Evolutionary conservation across 2,797 vertebrate genomes (phyloP).

Genomic region (Labroides dimidiatus): DNA sequence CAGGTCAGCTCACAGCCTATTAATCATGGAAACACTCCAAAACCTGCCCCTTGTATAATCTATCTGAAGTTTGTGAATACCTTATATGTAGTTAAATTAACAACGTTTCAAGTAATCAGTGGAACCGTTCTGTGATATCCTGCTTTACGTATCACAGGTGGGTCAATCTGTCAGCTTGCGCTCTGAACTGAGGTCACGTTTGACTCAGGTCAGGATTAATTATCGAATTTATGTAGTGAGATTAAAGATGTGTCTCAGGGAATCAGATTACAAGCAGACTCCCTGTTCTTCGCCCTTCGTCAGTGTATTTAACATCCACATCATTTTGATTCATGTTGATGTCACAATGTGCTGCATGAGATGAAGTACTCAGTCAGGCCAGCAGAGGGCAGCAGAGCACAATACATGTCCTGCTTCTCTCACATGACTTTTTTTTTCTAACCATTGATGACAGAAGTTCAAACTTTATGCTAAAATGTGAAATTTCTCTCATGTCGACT

Average conservation of each 20-base stretch:
- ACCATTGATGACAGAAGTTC: neutral
- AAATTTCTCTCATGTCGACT: neutral
- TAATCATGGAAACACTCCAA: constrained; percentile 65
- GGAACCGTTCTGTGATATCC: constrained; percentile 36
- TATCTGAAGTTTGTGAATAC: constrained; percentile 43
- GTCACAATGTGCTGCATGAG: constrained; percentile 2
- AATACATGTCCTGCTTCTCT: neutral
- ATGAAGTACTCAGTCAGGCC: constrained; percentile 28
- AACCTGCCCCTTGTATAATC: constrained; percentile 61
- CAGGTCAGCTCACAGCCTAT: constrained; percentile 65
- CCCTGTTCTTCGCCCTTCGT: constrained; percentile 37
- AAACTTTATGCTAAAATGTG: no score
- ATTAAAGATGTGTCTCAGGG: constrained; percentile 22
- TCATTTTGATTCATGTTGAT: constrained; percentile 25
- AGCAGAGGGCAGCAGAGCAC: constrained; percentile 64
- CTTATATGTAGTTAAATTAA: constrained; percentile 41
- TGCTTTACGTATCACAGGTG: constrained; percentile 42
- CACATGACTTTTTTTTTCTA: no score
- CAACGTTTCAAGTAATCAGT: constrained; percentile 50
- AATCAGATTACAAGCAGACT: constrained; percentile 36
- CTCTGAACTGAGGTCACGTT: constrained; percentile 29
- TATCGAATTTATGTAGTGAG: constrained; percentile 44
- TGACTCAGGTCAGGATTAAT: constrained; percentile 46
- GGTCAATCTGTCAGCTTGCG: constrained; percentile 42
- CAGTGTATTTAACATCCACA: constrained; percentile 48